Conservation (phyloP, 2,888 invertebrate genomes). For the Andrena camellia region DNA sequence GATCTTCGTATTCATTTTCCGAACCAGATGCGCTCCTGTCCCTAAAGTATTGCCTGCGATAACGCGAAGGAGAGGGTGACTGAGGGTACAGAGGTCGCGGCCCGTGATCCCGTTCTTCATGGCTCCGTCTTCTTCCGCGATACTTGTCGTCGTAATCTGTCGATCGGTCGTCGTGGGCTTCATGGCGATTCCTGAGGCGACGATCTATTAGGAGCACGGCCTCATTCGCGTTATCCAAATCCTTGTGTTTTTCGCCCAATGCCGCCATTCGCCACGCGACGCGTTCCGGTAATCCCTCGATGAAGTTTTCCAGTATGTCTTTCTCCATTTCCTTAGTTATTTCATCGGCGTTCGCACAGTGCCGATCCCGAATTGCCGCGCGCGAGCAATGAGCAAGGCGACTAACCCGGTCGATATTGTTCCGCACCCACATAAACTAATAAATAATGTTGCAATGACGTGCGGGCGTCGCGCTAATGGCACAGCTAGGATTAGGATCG, state of each 20-base stretch:
- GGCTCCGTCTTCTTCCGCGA: not conserved
- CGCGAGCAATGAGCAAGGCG: no score
- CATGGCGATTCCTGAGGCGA: not conserved
- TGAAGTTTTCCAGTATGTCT: not conserved
- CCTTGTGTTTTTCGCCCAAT: not conserved
- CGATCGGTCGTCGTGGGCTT: not conserved
- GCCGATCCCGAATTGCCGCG: not conserved
- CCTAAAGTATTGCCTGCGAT: not conserved
- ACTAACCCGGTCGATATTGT: no score
- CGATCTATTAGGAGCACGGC: not conserved
- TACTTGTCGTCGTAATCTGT: not conserved
- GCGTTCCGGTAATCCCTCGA: not conserved
- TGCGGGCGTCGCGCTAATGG: no score
- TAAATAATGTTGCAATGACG: no score
- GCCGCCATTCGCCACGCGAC: not conserved
- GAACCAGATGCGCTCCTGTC: not conserved
- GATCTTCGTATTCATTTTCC: not conserved
- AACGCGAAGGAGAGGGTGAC: not conserved
- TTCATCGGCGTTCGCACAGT: not conserved
- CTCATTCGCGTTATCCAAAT: not conserved
- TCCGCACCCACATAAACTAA: no score
- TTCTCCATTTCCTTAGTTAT: not conserved
- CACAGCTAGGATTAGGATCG: no score
- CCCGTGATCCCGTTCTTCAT: no score
- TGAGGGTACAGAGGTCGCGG: not conserved